Conservation (phyloP, 2,888 invertebrate genomes). For the Pseudoips prasinana region DNA sequence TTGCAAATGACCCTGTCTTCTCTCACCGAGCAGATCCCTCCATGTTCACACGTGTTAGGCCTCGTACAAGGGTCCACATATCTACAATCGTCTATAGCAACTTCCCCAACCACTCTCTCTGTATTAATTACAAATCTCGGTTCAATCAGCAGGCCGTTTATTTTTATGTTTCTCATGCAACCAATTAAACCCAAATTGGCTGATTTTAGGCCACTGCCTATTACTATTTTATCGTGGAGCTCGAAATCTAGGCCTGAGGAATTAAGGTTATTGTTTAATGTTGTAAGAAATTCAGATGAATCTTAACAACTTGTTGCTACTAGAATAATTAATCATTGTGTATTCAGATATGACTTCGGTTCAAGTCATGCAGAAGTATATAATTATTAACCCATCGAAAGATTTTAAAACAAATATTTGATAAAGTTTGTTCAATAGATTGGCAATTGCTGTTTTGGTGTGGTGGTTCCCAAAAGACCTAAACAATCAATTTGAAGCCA, state of each 20-base stretch:
- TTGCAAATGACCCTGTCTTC: conserved; percentile 94
- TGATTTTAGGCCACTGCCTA: conserved; percentile 90
- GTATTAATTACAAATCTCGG: conserved; percentile 91
- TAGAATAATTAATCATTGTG: too few species aligned
- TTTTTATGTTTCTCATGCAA: conserved; percentile 93
- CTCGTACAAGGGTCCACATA: conserved; percentile 94
- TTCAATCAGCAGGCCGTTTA: conserved; percentile 91
- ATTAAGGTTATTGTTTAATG: conserved; percentile 10
- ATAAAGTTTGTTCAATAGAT: too few species aligned
- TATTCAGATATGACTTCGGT: too few species aligned
- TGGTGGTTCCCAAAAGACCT: too few species aligned
- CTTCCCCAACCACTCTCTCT: conserved; percentile 92
- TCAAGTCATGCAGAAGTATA: too few species aligned
- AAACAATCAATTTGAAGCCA: too few species aligned
- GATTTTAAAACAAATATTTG: too few species aligned
- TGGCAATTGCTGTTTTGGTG: too few species aligned
- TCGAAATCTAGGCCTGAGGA: conserved; percentile 82
- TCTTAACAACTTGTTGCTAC: too few species aligned
- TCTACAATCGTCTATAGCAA: conserved; percentile 94
- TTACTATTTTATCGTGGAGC: conserved; percentile 86
- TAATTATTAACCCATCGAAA: too few species aligned
- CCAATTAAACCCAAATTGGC: conserved; percentile 91
- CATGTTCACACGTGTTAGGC: conserved; percentile 96
- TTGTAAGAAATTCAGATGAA: too few species aligned
- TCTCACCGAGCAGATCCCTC: conserved; percentile 93